Evolutionary conservation across 1,140 invertebrate genomes (phyloP).

Genomic region (Formica exsecta): DNA sequence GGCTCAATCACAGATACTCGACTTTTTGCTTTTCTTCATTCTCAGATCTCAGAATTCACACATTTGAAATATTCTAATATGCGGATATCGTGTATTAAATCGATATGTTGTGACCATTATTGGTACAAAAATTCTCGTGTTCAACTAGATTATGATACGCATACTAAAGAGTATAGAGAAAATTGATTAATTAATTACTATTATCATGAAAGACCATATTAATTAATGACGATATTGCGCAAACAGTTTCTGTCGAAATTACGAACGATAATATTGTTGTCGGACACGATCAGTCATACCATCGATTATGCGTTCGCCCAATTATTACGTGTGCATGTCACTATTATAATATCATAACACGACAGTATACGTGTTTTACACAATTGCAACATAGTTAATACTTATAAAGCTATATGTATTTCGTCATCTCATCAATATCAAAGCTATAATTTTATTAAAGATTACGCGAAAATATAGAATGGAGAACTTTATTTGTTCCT

Average conservation of each 20-base stretch:
- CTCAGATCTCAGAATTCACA: not conserved
- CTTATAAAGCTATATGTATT: not conserved
- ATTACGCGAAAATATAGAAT: not conserved
- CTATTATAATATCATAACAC: constrained; percentile 28
- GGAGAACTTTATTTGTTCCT: not conserved
- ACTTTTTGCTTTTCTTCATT: not conserved
- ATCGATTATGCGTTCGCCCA: constrained; percentile 13
- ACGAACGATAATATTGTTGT: constrained; percentile 29
- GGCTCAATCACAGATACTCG: too few species aligned
- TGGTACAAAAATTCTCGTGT: not conserved
- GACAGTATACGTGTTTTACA: not conserved
- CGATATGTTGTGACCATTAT: not conserved
- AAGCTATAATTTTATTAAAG: not conserved
- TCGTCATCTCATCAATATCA: not conserved
- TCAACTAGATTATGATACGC: not conserved
- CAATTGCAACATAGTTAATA: not conserved
- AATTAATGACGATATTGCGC: not conserved
- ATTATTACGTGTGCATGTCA: constrained; percentile 8
- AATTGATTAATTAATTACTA: constrained; percentile 22
- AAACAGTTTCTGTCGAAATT: constrained; percentile 26
- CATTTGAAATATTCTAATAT: not conserved
- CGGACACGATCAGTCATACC: constrained; percentile 2
- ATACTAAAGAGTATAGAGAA: not conserved
- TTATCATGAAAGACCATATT: constrained; percentile 22
- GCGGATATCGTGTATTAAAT: not conserved